Conservation (phyloP, 2,113 vertebrate species). For the Alosa alosa region DNA sequence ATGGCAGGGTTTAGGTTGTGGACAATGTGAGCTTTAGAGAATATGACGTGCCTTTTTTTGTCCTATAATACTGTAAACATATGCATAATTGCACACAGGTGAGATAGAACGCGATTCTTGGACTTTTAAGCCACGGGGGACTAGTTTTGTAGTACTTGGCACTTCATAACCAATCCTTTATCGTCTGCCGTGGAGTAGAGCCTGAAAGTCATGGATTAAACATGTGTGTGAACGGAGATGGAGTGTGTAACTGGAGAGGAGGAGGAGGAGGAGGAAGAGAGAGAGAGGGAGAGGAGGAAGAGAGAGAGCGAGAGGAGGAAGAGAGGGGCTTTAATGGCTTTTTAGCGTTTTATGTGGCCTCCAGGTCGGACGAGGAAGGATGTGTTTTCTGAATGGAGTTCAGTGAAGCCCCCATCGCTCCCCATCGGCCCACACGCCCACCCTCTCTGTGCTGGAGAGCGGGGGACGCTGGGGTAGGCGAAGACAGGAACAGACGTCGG, state of each 20-base stretch:
- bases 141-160: neutral
- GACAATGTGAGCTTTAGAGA: neutral
- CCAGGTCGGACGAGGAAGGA: neutral
- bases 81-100: constrained; percentile 1
- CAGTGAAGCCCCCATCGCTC: neutral
- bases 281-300: neutral
- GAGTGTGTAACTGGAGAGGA: neutral
- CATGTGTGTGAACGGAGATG: neutral
- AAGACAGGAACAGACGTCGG: constrained; percentile 42
- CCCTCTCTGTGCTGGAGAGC: neutral
- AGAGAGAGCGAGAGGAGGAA: neutral
- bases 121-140: neutral
- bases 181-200: neutral
- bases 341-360: neutral
- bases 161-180: neutral
- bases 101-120: neutral
- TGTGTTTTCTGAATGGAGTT: neutral
- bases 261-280: neutral
- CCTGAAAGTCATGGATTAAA: neutral
- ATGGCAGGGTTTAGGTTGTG: neutral
- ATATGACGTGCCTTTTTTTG: neutral
- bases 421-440: neutral
- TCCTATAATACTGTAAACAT: neutral
- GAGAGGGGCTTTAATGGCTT: neutral
- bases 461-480: neutral